Evolutionary conservation across 2,888 invertebrate species (phyloP), one percentile per base, ranked within the genome.

Genomic region (Spodoptera picta): DNA sequence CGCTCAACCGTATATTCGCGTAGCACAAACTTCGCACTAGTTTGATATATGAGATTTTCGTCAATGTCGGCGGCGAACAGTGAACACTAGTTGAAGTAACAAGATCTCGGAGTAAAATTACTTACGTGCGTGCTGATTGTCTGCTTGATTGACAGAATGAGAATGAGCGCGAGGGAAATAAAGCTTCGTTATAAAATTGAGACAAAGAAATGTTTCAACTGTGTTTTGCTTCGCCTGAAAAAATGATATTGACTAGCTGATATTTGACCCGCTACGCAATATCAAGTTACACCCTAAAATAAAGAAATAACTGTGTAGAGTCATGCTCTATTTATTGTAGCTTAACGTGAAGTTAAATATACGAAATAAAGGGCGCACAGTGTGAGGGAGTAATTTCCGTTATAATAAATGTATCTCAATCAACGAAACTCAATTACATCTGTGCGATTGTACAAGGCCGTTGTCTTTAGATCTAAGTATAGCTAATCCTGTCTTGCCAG

Each of bases 11-110:
- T 42, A 49, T 71, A 58, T 63, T 46, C 58, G 64, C 50, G 55
- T 69, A 71, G 64, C 57, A 52, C 58, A 69, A 36, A 69, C 67
- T 65, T 62, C 63, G 58, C 57, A 74, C 54, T 69, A 65, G 72
- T 84, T 83, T 86, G 86, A 86, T 83, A 87, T 81, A 79, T 73
- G 83, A 89, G 79, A 84, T 79, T 81, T 79, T 80, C 69, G 76
- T 79, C 83, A 85, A 84, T 84, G 83, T 79, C 83, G 65, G 73
- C 69, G 27, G 50, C 69, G 69, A 69, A 64, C 77, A 78, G 36
- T 36, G 36, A 36, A 36, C 36, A 67, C 59, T 70, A 76, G 75
- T 63, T 73, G 58, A 73, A 69, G 81, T 76, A 81, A 86, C 72
- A 75, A 64, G 83, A 86, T 80, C 78, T 67, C 41, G 48, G 52